Percentiles rank a stretch among this genome's conserved stretches.
phyloP scores from a whole-genome alignment of 2,888 invertebrate species.

The Philaethria dido region DNA sequence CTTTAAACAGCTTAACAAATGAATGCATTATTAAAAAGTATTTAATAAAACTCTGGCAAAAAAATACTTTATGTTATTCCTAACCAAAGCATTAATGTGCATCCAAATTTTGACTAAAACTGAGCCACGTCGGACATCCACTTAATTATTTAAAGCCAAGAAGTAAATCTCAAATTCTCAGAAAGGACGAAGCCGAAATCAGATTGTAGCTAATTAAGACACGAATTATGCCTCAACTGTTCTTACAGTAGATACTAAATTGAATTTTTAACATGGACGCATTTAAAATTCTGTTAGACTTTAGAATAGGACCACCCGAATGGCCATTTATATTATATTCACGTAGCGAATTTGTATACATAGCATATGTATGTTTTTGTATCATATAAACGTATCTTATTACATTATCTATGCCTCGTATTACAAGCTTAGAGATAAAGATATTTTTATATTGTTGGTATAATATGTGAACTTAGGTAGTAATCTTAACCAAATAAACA shows the following conservation, averaged over 20 bases:
- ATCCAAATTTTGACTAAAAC: neutral
- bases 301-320: constrained; percentile 27
- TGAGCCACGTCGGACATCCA: neutral
- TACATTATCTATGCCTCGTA: constrained; percentile 4
- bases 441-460: neutral
- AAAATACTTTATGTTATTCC: too few species aligned
- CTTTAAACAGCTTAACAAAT: too few species aligned
- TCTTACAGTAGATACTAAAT: constrained; percentile 13
- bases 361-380: constrained; percentile 8
- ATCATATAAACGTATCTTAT: neutral
- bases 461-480: neutral
- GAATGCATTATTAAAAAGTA: too few species aligned
- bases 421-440: neutral
- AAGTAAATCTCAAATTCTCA: constrained; percentile 16
- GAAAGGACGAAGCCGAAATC: constrained; percentile 15
- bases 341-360: constrained; percentile 22
- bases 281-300: constrained; percentile 12
- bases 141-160: constrained; percentile 4
- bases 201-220: constrained; percentile 10
- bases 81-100: neutral
- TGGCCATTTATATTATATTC: constrained; percentile 22
- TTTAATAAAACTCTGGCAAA: too few species aligned
- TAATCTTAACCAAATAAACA: too few species aligned
- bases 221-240: constrained; percentile 7
- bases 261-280: constrained; percentile 6